Conservation (phyloP, 2,113 vertebrate species). For the Cheilinus undulatus region DNA sequence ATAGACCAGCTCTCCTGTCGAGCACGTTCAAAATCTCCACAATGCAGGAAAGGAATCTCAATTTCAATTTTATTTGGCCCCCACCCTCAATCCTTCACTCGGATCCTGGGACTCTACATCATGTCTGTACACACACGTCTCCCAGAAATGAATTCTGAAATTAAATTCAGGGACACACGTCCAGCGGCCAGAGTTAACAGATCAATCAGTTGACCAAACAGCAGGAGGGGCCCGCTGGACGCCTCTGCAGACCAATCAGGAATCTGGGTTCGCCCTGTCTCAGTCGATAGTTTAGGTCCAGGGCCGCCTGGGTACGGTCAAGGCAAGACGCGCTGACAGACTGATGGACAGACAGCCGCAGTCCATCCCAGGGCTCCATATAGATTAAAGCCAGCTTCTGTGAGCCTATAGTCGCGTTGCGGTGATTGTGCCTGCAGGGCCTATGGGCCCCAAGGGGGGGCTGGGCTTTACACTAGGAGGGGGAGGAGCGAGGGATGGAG, state of each 20-base stretch:
- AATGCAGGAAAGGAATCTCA: constrained; percentile 43
- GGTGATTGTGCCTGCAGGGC: constrained; percentile 82
- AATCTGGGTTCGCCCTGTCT: constrained; percentile 33
- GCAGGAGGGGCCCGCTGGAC: constrained; percentile 49
- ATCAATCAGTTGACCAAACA: constrained; percentile 84
- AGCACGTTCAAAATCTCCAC: constrained; percentile 28
- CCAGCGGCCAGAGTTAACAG: constrained; percentile 74
- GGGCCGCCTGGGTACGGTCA: constrained; percentile 64
- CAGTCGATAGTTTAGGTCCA: constrained; percentile 66
- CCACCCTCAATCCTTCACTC: constrained; percentile 55
- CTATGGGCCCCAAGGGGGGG: constrained; percentile 70
- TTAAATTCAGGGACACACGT: constrained; percentile 83
- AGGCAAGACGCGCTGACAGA: constrained; percentile 65
- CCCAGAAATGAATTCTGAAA: constrained; percentile 81
- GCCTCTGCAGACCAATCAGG: constrained; percentile 69
- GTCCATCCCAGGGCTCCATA: constrained; percentile 71
- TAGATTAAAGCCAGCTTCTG: constrained; percentile 78
- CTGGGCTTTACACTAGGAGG: constrained; percentile 54
- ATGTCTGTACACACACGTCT: constrained; percentile 75
- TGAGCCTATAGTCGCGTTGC: constrained; percentile 61
- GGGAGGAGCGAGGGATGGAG: constrained; percentile 66
- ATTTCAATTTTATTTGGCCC: constrained; percentile 48
- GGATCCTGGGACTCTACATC: constrained; percentile 69
- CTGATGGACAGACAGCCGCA: constrained; percentile 74
- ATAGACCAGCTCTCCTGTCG: constrained; percentile 8